Evolutionary conservation across 2,797 vertebrate species (phyloP), one percentile per base, ranked within the genome.

Genomic region (Muraenolepis orangiensis): DNA sequence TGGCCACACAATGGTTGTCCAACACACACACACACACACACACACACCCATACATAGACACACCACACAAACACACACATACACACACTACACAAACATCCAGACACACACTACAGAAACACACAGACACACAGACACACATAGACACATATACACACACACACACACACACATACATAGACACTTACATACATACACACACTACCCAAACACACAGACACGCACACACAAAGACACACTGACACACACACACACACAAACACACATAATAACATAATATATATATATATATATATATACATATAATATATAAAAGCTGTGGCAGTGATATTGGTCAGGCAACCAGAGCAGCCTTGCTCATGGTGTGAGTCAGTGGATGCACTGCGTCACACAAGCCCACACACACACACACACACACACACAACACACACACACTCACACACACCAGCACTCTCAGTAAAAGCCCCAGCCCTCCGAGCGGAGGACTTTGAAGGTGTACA

Each of bases 401-500:
- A 34, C 32, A 11, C 20, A 23, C 51, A 57, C 20, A 57, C 51
- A 57, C 12, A 6, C 20, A 20, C 51, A 38, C 36, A 38, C 51
- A 57, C 51, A 8, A 11, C 20, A 23, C 51, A 57, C 20, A 57
- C 51, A 57, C 12, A 6, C 20, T 20, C 51, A 38, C 36, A 38
- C 36, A 6, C 36, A 38, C 36, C 6, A 23, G 20, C 51, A 57
- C 51, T 57, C 20, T 57, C 36, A 38, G 36, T n/a, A n/a, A n/a
- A 57, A 57, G 8, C 51, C n/a, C 51, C 51, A 57, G 5, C 16
- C 42, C 23, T 92, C 91, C 88, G 87, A 87, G 87, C 83, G 90
- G 88, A 88, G 86, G 89, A 90, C 90, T n/a, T 90, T 81, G 86
- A 88, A 92, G 92, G 92, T 92, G 91, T 92, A 93, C 88, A 88